Evolutionary conservation across 2,797 vertebrate genomes (phyloP).

Genomic region (Pagetopsis macropterus): DNA sequence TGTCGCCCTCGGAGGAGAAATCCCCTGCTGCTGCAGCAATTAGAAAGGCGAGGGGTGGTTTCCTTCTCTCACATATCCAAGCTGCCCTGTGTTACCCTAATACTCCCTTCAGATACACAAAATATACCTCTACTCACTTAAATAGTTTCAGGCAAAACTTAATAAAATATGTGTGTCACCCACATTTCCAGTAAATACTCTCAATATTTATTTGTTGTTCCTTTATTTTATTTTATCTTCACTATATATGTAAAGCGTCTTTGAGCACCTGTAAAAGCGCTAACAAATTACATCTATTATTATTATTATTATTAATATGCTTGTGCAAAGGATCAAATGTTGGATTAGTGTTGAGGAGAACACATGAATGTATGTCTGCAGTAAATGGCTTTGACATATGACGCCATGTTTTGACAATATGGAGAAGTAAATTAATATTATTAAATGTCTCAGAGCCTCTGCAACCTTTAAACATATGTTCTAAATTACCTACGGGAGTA

Average conservation of each 20-base stretch:
- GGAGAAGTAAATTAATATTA: neutral
- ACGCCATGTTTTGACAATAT: neutral
- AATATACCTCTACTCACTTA: neutral
- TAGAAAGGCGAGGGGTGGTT: conserved; percentile 57
- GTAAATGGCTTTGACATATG: neutral
- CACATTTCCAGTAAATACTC: neutral
- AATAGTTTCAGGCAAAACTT: conserved; percentile 9
- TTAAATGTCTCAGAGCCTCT: neutral
- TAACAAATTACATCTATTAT: too few species aligned
- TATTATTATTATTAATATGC: too few species aligned
- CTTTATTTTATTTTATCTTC: too few species aligned
- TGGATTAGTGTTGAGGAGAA: neutral
- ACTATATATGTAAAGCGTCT: too few species aligned
- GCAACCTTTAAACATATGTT: neutral
- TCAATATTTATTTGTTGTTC: neutral
- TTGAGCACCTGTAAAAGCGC: too few species aligned
- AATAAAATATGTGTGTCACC: neutral
- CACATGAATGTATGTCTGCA: neutral
- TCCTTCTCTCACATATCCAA: conserved; percentile 39
- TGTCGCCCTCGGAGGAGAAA: conserved; percentile 62
- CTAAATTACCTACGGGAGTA: neutral
- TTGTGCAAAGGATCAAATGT: neutral
- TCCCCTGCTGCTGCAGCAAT: conserved; percentile 77
- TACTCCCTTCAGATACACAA: conserved; percentile 11
- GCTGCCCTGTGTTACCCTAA: conserved; percentile 33